Conservation (phyloP, 1,140 invertebrate genomes). For the Caenorhabditis remanei region DNA sequence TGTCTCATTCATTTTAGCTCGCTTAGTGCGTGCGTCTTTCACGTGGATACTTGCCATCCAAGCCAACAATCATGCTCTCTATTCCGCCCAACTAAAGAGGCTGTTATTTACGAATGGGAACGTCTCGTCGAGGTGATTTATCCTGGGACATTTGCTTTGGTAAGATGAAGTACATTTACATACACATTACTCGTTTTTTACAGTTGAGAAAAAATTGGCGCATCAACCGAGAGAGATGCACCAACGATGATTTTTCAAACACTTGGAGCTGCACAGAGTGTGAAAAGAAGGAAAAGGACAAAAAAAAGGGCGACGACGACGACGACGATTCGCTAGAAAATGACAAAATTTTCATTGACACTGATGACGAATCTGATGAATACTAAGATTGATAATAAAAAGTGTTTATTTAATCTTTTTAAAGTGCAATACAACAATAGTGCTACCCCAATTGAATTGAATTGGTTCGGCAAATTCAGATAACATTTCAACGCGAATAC, state of each 20-base stretch:
- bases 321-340: too few species aligned
- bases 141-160: background rate
- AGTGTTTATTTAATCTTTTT: background rate
- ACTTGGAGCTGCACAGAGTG: too few species aligned
- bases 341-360: too few species aligned
- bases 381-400: background rate
- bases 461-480: slow-evolving; percentile 20
- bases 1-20: background rate
- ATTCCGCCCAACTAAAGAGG: background rate
- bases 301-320: too few species aligned
- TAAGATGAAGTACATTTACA: background rate
- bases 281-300: too few species aligned
- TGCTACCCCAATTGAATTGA: slow-evolving; percentile 1
- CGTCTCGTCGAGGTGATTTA: background rate
- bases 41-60: background rate
- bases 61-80: background rate
- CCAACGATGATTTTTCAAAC: too few species aligned
- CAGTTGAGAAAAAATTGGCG: background rate
- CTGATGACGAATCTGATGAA: background rate
- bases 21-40: background rate
- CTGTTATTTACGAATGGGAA: background rate
- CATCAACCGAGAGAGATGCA: background rate
- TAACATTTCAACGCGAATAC: background rate
- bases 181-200: background rate
- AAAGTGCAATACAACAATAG: slow-evolving; percentile 18